A percentile compares a stretch with the other conserved stretches of the same genome.
phyloP scores from a whole-genome alignment of 2,113 vertebrate species.

The Chroicocephalus ridibundus region DNA sequence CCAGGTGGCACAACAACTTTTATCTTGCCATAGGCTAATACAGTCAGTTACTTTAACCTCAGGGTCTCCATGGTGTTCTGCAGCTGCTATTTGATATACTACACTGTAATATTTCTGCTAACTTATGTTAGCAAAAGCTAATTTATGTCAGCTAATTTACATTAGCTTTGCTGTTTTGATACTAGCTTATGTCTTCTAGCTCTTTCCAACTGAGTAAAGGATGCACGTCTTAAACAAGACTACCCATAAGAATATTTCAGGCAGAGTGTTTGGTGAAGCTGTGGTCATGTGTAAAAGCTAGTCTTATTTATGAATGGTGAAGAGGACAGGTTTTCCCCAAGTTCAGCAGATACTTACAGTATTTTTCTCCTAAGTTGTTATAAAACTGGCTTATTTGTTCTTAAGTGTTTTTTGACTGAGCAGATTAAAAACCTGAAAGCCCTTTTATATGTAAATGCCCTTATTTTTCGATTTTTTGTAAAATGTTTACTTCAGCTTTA shows the following conservation, averaged over 20 bases:
- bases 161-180: neutral
- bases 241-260: neutral
- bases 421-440: neutral
- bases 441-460: neutral
- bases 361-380: neutral
- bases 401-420: neutral
- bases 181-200: neutral
- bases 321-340: neutral
- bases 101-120: neutral
- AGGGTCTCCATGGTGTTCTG: neutral
- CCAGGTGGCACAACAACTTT: neutral
- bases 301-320: neutral
- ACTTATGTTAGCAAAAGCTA: neutral
- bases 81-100: neutral
- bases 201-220: neutral
- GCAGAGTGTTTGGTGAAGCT: neutral
- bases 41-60: neutral
- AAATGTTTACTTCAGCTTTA: neutral
- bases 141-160: neutral
- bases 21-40: neutral
- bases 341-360: neutral
- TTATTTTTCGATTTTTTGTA: neutral
- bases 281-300: neutral
- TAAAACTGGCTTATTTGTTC: neutral
- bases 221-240: neutral